Base-by-base conservation (phyloP, 2,113 vertebrate genomes). In the Eubucco bourcierii region DNA sequence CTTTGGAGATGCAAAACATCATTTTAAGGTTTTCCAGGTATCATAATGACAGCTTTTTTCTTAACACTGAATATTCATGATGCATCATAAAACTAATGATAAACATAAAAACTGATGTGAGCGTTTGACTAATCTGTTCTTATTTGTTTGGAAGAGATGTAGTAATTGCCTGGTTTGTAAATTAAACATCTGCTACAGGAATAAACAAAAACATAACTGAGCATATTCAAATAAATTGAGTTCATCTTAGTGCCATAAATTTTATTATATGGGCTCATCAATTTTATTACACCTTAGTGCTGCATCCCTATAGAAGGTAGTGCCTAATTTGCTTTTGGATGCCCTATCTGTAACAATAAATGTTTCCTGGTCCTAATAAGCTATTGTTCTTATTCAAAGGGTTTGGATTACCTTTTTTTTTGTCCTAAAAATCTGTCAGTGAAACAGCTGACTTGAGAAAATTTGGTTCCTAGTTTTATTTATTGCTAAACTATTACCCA, bases 101-200 rank as follows among this genome's bases (percentile, higher is more conserved):
- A 98, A 98, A 97, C 98, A 98, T 98, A 98, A 98, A 98, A 98
- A 97, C 97, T 98, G 98, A 98, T 98, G 97, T 80, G 95, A 98
- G 90, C 91, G 50, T 98, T 98, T 98, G 97, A 98, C 96, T 98
- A 98, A 98, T 98, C 96, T 98, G 92, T 95, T 97, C 97, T 98
- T 98, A 98, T 98, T 98, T 98, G 97, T 98, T 98, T 98, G 96
- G 96, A 98, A 98, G 97, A 97, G 96, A 97, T 97, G 93, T 95
- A 47, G 93, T 97, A 98, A 98, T 97, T 98, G 98, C 95, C 96
- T 97, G 97, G 94, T 97, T 98, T 98, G 96, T 98, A 98, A 98
- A 98, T 98, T 98, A 98, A 98, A 98, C 98, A 98, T 98, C 98
- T 98, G 98, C 95, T 98, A 95, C 96, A 97, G 97, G 97, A 98